Conservation (phyloP, 1,140 invertebrate genomes). For the Gryllus bimaculatus region DNA sequence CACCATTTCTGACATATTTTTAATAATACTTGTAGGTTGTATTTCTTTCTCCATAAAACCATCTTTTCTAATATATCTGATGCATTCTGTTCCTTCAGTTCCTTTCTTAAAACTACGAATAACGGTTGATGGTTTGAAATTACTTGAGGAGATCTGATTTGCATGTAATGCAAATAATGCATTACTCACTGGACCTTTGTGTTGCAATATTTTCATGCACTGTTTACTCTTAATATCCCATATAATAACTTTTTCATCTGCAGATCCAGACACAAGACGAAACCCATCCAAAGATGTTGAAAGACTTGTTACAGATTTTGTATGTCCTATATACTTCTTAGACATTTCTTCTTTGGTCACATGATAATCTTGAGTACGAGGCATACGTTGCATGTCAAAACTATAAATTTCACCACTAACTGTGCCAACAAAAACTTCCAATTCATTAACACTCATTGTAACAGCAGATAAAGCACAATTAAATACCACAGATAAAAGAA, state of each 20-base stretch:
- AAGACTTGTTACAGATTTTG: slow-evolving; percentile 54
- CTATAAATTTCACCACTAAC: slow-evolving; percentile 57
- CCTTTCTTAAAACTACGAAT: slow-evolving; percentile 34
- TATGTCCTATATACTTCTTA: slow-evolving; percentile 48
- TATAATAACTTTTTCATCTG: slow-evolving; percentile 59
- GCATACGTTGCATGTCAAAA: slow-evolving; percentile 52
- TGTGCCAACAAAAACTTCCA: slow-evolving; percentile 60
- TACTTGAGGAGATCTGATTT: slow-evolving; percentile 35
- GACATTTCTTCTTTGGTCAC: slow-evolving; percentile 38
- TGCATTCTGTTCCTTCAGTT: slow-evolving; percentile 25
- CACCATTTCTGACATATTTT: not conserved
- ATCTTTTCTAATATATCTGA: not conserved
- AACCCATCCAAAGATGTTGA: slow-evolving; percentile 58
- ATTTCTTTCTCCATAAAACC: not conserved
- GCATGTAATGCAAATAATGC: slow-evolving; percentile 45
- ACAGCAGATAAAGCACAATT: slow-evolving; percentile 57
- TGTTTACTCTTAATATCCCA: slow-evolving; percentile 72
- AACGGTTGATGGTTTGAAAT: slow-evolving; percentile 35
- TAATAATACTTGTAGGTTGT: not conserved
- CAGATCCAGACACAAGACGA: slow-evolving; percentile 60
- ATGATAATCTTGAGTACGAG: slow-evolving; percentile 55
- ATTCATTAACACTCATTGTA: slow-evolving; percentile 58
- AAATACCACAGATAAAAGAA: slow-evolving; percentile 65
- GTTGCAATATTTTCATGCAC: slow-evolving; percentile 53
- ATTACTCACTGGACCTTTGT: slow-evolving; percentile 65